phyloP scores from a whole-genome alignment of 2,888 invertebrate genomes.

The Saturnia japonica region DNA sequence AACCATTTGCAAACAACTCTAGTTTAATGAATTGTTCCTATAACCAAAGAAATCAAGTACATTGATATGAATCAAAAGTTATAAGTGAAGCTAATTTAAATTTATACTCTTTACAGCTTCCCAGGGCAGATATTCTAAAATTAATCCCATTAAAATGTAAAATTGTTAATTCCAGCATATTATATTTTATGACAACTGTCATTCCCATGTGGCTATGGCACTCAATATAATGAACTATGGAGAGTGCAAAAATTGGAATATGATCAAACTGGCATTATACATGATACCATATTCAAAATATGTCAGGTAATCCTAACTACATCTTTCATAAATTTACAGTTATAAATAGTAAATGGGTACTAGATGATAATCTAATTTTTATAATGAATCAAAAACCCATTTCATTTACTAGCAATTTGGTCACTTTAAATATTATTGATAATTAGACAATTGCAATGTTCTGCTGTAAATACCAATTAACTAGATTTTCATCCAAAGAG shows the following conservation, averaged over 20 bases:
- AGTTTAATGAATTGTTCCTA: too few species aligned
- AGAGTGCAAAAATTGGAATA: slow-evolving; percentile 91
- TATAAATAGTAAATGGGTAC: not conserved
- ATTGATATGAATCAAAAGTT: too few species aligned
- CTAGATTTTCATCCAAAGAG: too few species aligned
- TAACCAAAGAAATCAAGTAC: too few species aligned
- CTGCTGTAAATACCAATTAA: too few species aligned
- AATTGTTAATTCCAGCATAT: slow-evolving; percentile 88
- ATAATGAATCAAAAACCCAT: too few species aligned
- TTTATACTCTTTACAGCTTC: not conserved
- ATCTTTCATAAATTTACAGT: not conserved
- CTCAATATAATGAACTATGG: slow-evolving; percentile 95
- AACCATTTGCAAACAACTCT: too few species aligned
- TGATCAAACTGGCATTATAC: slow-evolving; percentile 92
- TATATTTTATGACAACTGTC: slow-evolving; percentile 98
- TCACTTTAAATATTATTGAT: too few species aligned
- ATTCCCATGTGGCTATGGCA: slow-evolving; percentile 97
- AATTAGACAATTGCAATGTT: too few species aligned
- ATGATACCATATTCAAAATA: slow-evolving; percentile 89
- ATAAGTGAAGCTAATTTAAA: too few species aligned
- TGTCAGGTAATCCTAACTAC: slow-evolving; percentile 80
- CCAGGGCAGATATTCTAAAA: not conserved
- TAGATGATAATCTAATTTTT: too few species aligned
- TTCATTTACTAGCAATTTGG: too few species aligned
- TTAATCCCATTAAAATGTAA: not conserved